These are phyloP conservation scores for Myotis lucifugus DNA, from an alignment of 2,113 vertebrate genomes.

Conservation along the genomic window DNA sequence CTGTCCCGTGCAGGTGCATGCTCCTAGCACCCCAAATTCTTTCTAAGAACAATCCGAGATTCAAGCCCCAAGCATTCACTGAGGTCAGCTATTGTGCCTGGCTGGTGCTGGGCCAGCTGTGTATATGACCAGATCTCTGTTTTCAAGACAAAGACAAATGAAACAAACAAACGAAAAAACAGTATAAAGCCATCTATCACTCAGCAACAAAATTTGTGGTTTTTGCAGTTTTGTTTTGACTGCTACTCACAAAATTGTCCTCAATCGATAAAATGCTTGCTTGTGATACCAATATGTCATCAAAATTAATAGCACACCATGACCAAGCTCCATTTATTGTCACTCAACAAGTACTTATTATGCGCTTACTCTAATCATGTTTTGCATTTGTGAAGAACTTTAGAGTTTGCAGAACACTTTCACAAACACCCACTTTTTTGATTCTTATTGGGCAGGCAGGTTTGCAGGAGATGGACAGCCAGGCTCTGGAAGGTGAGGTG, in stretches of 20 bases:
- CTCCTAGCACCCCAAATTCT: background rate
- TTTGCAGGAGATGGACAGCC: background rate
- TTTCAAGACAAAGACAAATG: conserved; percentile 56
- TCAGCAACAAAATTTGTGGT: conserved; percentile 46
- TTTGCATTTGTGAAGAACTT: conserved; percentile 42
- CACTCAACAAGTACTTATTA: conserved; percentile 55
- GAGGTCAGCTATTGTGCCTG: too few species aligned
- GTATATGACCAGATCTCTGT: background rate
- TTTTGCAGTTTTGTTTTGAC: conserved; percentile 69
- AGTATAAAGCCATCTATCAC: conserved; percentile 37
- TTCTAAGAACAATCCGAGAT: background rate
- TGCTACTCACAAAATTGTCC: conserved; percentile 49
- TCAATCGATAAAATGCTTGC: conserved; percentile 54
- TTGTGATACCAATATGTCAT: conserved; percentile 60
- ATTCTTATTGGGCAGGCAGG: background rate
- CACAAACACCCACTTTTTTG: background rate
- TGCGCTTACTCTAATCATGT: conserved; percentile 12
- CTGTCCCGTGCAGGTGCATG: accelerated
- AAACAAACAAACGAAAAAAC: conserved; percentile 37
- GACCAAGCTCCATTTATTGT: background rate
- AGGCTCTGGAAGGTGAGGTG: background rate
- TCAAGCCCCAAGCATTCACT: background rate
- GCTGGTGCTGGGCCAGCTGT: background rate
- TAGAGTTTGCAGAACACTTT: background rate
- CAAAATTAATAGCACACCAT: conserved; percentile 46